These are phyloP conservation scores for Phyllotreta cruciferae DNA, from an alignment of 2,888 invertebrate genomes.

Conservation along the genomic window DNA sequence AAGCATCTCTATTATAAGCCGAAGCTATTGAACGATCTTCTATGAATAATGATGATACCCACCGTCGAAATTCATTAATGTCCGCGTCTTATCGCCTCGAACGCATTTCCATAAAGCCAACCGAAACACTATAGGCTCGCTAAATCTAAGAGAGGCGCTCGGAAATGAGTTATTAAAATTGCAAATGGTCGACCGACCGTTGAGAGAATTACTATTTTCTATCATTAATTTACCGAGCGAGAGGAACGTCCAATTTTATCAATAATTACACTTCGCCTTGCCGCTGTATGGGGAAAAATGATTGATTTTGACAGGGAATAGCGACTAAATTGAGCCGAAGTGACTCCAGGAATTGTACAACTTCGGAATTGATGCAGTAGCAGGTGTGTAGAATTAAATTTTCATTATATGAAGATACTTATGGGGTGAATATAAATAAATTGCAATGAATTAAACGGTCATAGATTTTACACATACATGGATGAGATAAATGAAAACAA, in stretches of 20 bases:
- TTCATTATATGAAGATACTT: no score
- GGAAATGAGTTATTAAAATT: conserved; percentile 14
- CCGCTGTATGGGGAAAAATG: no score
- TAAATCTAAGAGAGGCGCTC: conserved; percentile 7
- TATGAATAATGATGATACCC: conserved; percentile 16
- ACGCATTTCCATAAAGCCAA: conserved; percentile 12
- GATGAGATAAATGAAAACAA: no score
- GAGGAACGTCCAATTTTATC: conserved; percentile 2
- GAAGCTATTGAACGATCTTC: conserved; percentile 7
- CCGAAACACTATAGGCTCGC: conserved; percentile 1
- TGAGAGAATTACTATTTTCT: conserved; percentile 7
- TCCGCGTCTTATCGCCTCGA: conserved; percentile 10
- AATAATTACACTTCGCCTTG: neutral
- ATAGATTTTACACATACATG: no score
- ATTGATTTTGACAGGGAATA: no score
- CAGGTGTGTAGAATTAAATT: no score
- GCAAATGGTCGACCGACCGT: conserved; percentile 1
- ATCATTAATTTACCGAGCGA: conserved; percentile 5
- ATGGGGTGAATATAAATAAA: no score
- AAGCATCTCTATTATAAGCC: conserved; percentile 13
- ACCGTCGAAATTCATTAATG: conserved; percentile 16
- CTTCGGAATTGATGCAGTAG: no score
- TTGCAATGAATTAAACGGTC: no score
- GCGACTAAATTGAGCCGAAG: no score
- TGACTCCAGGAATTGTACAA: no score